Conservation (phyloP, 2,797 vertebrate species). For the Neoniphon sammara region DNA sequence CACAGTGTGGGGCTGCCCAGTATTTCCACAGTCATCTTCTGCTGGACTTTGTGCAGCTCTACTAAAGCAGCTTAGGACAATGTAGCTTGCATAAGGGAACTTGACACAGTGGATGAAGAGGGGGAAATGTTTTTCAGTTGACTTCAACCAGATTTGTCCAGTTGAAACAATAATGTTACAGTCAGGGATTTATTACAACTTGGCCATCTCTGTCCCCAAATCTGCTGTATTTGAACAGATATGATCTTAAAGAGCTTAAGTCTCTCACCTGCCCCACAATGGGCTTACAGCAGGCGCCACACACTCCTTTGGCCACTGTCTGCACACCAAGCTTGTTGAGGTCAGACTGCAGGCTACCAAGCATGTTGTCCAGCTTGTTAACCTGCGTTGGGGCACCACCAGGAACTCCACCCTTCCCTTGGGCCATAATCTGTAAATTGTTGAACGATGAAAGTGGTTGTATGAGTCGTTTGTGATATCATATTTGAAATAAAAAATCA, state of each 20-base stretch:
- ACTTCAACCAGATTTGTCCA: not conserved
- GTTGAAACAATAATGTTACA: not conserved
- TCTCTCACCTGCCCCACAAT: constrained; percentile 92
- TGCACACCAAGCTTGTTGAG: constrained; percentile 95
- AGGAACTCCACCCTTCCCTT: constrained; percentile 86
- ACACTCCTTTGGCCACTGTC: constrained; percentile 95
- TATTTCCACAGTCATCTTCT: not conserved
- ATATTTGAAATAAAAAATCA: not conserved
- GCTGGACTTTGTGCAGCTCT: not conserved
- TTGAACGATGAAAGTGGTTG: constrained; percentile 30
- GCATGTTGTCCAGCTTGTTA: constrained; percentile 97
- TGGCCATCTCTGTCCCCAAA: not conserved
- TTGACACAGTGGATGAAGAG: not conserved
- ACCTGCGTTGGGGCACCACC: constrained; percentile 88
- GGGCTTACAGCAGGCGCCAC: constrained; percentile 97
- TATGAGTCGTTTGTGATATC: not conserved
- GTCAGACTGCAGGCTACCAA: constrained; percentile 95
- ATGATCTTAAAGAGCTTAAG: not conserved
- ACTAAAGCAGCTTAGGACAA: not conserved
- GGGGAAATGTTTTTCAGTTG: not conserved
- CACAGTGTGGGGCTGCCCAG: not conserved
- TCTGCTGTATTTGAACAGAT: not conserved
- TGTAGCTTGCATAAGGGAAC: not conserved
- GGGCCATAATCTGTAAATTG: constrained; percentile 88
- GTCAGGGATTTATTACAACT: not conserved